A percentile compares a stretch with the other conserved stretches of the same genome.
Conservation (phyloP, 2,113 vertebrate genomes). For the Pelvicachromis taeniatus region DNA sequence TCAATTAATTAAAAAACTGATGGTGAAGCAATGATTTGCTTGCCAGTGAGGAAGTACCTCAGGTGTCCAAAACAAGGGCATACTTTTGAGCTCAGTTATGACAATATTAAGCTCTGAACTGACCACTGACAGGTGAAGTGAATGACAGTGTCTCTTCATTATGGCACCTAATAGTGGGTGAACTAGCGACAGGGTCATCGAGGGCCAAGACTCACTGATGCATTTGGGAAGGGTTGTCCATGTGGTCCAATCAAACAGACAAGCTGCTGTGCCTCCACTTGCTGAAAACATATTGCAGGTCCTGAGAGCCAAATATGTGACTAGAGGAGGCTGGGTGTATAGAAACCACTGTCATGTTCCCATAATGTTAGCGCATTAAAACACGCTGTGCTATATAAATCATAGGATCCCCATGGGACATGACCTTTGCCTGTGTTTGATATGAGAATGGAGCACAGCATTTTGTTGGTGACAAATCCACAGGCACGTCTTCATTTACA, state of each 20-base stretch:
- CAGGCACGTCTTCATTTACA: background rate
- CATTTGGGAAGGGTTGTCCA: background rate
- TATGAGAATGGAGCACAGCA: background rate
- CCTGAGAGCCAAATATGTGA: background rate
- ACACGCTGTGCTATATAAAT: background rate
- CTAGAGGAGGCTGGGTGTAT: background rate
- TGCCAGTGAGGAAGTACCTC: background rate
- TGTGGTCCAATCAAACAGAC: background rate
- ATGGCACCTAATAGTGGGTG: background rate
- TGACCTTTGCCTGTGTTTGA: background rate
- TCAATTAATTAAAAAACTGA: accelerated
- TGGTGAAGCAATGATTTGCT: background rate
- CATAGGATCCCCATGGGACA: background rate
- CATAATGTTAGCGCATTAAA: background rate
- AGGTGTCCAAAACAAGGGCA: accelerated
- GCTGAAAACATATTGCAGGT: background rate
- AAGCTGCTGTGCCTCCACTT: background rate
- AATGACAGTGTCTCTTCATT: background rate
- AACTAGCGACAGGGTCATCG: background rate
- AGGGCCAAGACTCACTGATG: background rate
- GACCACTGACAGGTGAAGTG: background rate
- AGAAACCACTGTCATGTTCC: background rate
- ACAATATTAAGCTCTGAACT: background rate
- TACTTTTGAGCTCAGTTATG: background rate
- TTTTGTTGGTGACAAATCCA: background rate